A percentile compares a stretch with the other conserved stretches of the same genome.
phyloP scores from a whole-genome alignment of 1,140 invertebrate genomes.

The Tyrophagus putrescentiae region DNA sequence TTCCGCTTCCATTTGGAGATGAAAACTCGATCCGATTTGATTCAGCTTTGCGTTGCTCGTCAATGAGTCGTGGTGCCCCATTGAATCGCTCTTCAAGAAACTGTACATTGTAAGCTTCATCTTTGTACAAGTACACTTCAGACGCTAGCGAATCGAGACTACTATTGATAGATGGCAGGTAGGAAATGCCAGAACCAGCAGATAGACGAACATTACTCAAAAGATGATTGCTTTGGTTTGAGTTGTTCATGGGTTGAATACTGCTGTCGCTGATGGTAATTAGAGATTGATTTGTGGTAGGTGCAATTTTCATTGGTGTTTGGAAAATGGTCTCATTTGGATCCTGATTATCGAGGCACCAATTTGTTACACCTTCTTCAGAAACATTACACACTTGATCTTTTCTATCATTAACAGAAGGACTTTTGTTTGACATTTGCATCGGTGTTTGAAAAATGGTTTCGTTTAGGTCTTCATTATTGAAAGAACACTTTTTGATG shows the following conservation, averaged over 20 bases:
- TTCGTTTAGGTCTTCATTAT: no score
- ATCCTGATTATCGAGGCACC: no score
- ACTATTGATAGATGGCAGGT: not conserved
- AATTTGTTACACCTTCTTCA: no score
- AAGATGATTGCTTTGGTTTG: no score
- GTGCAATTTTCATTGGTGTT: not conserved
- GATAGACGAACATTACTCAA: not conserved
- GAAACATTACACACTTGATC: no score
- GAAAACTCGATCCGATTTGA: not conserved
- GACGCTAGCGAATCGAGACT: not conserved
- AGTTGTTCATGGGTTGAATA: not conserved
- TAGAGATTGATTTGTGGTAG: no score
- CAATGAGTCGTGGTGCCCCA: not conserved
- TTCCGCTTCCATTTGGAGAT: not conserved
- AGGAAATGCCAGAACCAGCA: not conserved
- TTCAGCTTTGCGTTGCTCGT: not conserved
- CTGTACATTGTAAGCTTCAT: not conserved
- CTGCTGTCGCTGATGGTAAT: no score
- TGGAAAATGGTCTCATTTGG: not conserved
- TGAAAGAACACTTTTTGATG: no score
- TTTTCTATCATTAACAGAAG: no score
- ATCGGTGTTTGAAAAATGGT: no score
- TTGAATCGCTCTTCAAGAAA: conserved; percentile 9
- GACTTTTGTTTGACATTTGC: no score
- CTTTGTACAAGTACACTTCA: conserved; percentile 4